These are phyloP conservation scores for Odontomyia ornata DNA, from an alignment of 2,888 invertebrate species.

Conservation along the genomic window DNA sequence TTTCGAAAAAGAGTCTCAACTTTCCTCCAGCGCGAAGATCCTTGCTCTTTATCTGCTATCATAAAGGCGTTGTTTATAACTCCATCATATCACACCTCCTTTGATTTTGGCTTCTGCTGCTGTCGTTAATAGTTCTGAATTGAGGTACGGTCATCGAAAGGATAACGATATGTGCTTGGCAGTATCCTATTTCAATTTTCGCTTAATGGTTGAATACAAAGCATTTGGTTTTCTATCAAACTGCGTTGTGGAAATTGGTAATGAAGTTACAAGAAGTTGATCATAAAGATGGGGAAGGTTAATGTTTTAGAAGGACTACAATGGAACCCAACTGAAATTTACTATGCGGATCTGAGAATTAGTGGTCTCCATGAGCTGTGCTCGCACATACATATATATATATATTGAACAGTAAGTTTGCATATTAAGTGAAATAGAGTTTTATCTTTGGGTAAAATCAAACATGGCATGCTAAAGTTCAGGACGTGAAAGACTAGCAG, in stretches of 20 bases:
- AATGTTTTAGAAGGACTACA: neutral
- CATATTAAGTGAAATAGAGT: no score
- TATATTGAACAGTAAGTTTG: no score
- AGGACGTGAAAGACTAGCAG: no score
- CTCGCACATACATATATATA: no score
- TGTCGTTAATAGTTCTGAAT: slow-evolving; percentile 8
- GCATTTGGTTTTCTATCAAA: slow-evolving; percentile 4
- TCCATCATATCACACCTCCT: slow-evolving; percentile 28
- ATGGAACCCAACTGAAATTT: no score
- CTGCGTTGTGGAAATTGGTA: slow-evolving; percentile 5
- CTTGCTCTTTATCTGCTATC: neutral
- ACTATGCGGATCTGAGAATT: no score
- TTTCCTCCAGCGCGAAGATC: neutral
- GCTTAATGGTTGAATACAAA: slow-evolving; percentile 16
- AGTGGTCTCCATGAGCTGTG: no score
- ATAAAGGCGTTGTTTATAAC: slow-evolving; percentile 22
- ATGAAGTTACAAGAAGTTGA: neutral
- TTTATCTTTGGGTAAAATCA: no score
- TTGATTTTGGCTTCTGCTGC: slow-evolving; percentile 7
- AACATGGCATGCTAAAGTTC: no score
- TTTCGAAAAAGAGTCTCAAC: neutral
- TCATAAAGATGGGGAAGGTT: neutral
- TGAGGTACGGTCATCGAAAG: neutral
- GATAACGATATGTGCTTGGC: slow-evolving; percentile 1
- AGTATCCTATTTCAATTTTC: slow-evolving; percentile 29